Evolutionary conservation across 2,113 vertebrate species (phyloP).

Genomic region (Xyrauchen texanus): DNA sequence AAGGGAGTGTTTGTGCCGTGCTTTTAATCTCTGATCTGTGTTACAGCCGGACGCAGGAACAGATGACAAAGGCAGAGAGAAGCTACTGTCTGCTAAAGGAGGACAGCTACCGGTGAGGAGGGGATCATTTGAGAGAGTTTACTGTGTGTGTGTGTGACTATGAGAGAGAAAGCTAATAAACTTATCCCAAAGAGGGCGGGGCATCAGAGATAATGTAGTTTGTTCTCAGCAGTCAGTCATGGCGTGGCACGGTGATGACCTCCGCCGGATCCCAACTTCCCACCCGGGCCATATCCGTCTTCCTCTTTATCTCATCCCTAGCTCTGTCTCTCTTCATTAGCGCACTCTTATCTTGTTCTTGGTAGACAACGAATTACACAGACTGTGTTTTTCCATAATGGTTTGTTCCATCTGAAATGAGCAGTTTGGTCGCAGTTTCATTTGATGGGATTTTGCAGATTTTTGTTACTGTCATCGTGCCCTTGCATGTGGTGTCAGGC

Average conservation of each 20-base stretch:
- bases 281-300: background rate
- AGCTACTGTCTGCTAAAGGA: conserved; percentile 73
- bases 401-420: conserved; percentile 1
- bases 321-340: background rate
- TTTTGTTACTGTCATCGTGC: conserved; percentile 33
- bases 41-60: conserved; percentile 60
- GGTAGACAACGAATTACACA: background rate
- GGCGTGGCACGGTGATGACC: conserved; percentile 23
- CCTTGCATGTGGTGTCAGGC: conserved; percentile 12
- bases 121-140: background rate
- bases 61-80: conserved; percentile 64
- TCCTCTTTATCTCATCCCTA: too few relatives aligned
- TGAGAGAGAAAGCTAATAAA: conserved; percentile 50
- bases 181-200: conserved; percentile 46
- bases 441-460: conserved; percentile 31
- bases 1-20: background rate
- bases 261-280: conserved; percentile 14
- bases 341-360: background rate
- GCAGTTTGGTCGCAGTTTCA: conserved; percentile 28
- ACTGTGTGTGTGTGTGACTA: background rate
- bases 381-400: background rate
- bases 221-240: conserved; percentile 36
- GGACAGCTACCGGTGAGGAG: conserved; percentile 46
- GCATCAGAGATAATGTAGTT: conserved; percentile 43
- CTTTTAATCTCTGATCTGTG: conserved; percentile 46